A percentile compares a stretch with the other conserved stretches of the same genome.
phyloP scores from a whole-genome alignment of 2,888 invertebrate species.

The Hesperia comma region DNA sequence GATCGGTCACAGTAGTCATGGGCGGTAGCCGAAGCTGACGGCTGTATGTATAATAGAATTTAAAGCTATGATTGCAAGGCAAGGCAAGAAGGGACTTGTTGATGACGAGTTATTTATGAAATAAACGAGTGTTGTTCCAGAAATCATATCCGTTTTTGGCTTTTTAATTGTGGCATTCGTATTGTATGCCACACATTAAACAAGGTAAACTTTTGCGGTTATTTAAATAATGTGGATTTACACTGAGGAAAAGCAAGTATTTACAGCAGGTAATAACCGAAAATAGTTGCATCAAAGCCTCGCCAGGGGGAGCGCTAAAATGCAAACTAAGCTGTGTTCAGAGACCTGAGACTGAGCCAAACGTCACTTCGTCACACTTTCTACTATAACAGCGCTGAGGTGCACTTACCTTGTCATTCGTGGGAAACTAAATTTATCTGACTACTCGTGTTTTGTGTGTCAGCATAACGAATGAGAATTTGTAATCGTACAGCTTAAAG shows the following conservation, averaged over 20 bases:
- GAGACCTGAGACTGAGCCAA: conserved; percentile 48
- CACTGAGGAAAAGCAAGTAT: too few species aligned
- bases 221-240: too few species aligned
- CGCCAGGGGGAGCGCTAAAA: conserved; percentile 70
- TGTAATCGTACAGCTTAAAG: neutral
- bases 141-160: too few species aligned
- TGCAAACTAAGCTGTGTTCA: conserved; percentile 65
- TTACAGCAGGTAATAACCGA: conserved; percentile 51
- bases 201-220: neutral
- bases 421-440: conserved; percentile 75
- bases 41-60: too few species aligned
- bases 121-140: too few species aligned
- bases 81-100: too few species aligned
- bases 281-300: conserved; percentile 72
- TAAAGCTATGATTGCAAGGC: too few species aligned
- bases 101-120: too few species aligned
- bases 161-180: too few species aligned
- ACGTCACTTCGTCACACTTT: conserved; percentile 80
- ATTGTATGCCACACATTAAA: too few species aligned
- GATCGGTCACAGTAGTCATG: too few species aligned
- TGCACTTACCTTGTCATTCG: conserved; percentile 76
- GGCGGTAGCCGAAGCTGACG: too few species aligned
- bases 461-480: conserved; percentile 56
- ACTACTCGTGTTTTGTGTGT: conserved; percentile 55
- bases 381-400: conserved; percentile 69